Conservation (phyloP, 2,113 vertebrate species). For the Microtus pennsylvanicus region DNA sequence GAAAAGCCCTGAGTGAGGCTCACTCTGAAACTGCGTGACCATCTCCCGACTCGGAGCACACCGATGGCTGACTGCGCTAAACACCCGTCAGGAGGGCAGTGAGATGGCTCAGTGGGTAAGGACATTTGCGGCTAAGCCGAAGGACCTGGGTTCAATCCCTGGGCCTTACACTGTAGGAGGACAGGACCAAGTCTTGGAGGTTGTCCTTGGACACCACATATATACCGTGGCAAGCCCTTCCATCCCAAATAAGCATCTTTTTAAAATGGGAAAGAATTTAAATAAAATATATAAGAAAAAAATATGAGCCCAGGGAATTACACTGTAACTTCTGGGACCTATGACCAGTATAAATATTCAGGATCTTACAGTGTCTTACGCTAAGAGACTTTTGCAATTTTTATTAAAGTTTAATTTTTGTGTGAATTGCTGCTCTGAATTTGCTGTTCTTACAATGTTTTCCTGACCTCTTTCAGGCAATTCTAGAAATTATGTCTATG, state of each 20-base stretch:
- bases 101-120: neutral
- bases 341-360: constrained; percentile 1
- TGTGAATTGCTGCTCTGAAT: constrained; percentile 32
- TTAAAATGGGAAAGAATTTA: constrained; percentile 12
- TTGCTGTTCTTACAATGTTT: constrained; percentile 33
- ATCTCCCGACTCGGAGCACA: neutral
- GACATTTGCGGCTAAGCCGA: neutral
- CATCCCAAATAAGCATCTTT: neutral
- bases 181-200: neutral
- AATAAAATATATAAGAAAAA: constrained; percentile 45
- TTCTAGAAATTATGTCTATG: neutral
- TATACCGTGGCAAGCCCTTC: neutral
- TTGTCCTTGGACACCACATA: neutral
- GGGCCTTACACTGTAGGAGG: neutral
- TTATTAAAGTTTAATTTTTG: neutral
- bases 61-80: neutral
- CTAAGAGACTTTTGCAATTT: neutral
- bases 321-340: neutral
- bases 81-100: neutral
- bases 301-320: constrained; percentile 9
- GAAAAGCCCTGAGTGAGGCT: neutral
- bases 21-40: neutral
- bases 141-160: neutral
- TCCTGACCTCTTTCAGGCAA: constrained; percentile 26
- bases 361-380: neutral